These are phyloP conservation scores for Ibycter americanus DNA, from an alignment of 2,797 vertebrate genomes.

Conservation along the genomic window DNA sequence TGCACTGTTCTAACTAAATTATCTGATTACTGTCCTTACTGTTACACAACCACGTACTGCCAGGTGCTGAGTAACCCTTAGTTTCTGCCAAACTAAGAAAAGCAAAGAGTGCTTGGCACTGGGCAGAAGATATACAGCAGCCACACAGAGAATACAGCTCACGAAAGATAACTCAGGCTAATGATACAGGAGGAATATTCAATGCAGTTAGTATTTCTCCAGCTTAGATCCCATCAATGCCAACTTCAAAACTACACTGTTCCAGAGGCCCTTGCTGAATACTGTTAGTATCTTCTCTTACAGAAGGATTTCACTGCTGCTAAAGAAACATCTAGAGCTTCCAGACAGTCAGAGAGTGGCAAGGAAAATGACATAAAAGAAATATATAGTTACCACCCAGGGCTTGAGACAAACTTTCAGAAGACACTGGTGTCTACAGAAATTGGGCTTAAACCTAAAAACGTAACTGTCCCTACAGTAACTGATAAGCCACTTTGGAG, in stretches of 20 bases:
- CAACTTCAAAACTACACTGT: neutral
- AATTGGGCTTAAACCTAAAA: neutral
- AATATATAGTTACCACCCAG: neutral
- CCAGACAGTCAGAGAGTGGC: neutral
- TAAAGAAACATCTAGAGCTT: neutral
- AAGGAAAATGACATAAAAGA: neutral
- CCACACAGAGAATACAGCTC: neutral
- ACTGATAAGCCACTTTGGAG: neutral
- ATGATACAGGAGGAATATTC: neutral
- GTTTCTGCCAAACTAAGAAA: neutral
- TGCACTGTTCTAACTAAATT: neutral
- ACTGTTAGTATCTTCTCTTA: neutral
- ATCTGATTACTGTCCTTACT: neutral
- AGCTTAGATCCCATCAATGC: neutral
- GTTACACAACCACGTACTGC: neutral
- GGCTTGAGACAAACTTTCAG: neutral
- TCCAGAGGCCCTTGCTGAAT: neutral
- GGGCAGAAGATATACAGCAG: neutral
- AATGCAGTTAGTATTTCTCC: neutral
- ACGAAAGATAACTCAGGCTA: neutral
- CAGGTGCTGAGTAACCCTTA: neutral
- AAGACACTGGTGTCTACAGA: neutral
- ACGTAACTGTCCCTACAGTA: neutral
- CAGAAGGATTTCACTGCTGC: neutral
- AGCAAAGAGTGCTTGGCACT: neutral